These are phyloP conservation scores for Phalera bucephala DNA, from an alignment of 2,888 invertebrate species.

Conservation along the genomic window DNA sequence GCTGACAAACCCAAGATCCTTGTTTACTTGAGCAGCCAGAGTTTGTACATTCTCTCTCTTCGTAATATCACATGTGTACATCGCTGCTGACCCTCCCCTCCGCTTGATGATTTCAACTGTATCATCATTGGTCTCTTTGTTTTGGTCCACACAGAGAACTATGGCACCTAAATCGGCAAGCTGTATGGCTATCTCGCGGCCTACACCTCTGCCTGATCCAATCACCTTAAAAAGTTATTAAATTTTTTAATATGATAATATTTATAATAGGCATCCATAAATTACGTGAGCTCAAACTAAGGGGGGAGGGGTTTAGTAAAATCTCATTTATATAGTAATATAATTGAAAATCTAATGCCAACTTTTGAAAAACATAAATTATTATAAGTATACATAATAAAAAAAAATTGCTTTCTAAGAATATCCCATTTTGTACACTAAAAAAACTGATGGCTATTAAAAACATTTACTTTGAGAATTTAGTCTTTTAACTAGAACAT, in stretches of 20 bases:
- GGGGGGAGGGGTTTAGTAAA: neutral
- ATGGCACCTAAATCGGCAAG: conserved; percentile 81
- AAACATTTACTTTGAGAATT: no score
- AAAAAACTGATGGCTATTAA: no score
- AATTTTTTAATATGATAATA: neutral
- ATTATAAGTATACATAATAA: no score
- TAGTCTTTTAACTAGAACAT: no score
- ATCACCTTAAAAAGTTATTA: conserved; percentile 74
- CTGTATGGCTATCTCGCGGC: conserved; percentile 84
- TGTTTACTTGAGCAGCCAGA: conserved; percentile 68
- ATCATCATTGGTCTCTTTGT: conserved; percentile 72
- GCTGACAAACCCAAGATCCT: conserved; percentile 81
- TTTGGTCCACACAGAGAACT: conserved; percentile 87
- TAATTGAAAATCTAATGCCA: no score
- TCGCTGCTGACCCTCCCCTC: conserved; percentile 70
- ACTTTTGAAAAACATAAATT: no score
- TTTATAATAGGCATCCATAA: no score
- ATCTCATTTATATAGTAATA: no score
- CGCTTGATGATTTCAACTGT: conserved; percentile 72
- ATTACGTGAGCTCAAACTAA: no score
- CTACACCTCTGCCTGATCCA: conserved; percentile 87
- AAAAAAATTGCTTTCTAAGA: no score
- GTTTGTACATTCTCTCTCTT: conserved; percentile 73
- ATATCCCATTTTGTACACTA: no score
- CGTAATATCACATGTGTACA: conserved; percentile 83